Evolutionary conservation across 2,888 invertebrate genomes (phyloP).

Genomic region (Rhamnusium bicolor): DNA sequence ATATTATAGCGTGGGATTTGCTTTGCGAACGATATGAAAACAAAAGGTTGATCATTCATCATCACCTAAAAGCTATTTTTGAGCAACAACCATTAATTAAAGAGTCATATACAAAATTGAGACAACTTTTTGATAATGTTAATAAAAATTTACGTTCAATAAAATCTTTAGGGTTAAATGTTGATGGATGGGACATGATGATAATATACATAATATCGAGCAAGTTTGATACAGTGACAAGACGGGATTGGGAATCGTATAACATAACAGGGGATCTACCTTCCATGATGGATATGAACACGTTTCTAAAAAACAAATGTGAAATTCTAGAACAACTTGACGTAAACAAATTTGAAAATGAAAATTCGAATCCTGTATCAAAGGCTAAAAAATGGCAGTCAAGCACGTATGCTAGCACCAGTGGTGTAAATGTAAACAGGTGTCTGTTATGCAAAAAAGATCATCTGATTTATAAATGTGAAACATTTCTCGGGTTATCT

Average conservation of each 20-base stretch:
- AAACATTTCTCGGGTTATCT: neutral
- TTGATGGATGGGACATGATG: slow-evolving; percentile 15
- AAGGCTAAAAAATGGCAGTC: neutral
- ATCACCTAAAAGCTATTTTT: slow-evolving; percentile 11
- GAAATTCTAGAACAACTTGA: slow-evolving; percentile 18
- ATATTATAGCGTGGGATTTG: neutral
- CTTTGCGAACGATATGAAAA: slow-evolving; percentile 21
- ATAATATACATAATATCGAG: slow-evolving; percentile 24
- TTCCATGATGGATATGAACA: slow-evolving; percentile 15
- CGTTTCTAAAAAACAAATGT: slow-evolving; percentile 25
- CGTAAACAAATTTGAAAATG: neutral
- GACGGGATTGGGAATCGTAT: slow-evolving; percentile 28
- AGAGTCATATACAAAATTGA: slow-evolving; percentile 12
- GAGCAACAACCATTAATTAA: slow-evolving; percentile 3
- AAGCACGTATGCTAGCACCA: neutral
- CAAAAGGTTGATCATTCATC: neutral
- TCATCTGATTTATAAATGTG: neutral
- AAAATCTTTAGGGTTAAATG: neutral
- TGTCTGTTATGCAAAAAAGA: neutral
- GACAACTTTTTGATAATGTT: neutral
- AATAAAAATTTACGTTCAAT: slow-evolving; percentile 19
- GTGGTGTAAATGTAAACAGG: neutral
- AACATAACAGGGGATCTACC: slow-evolving; percentile 2
- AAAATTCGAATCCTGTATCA: neutral
- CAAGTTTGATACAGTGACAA: slow-evolving; percentile 32